Percentiles rank a stretch among this genome's conserved stretches.
These are phyloP conservation scores for Glaucidium brasilianum DNA, from an alignment of 2,113 vertebrate species.

Conservation along the genomic window DNA sequence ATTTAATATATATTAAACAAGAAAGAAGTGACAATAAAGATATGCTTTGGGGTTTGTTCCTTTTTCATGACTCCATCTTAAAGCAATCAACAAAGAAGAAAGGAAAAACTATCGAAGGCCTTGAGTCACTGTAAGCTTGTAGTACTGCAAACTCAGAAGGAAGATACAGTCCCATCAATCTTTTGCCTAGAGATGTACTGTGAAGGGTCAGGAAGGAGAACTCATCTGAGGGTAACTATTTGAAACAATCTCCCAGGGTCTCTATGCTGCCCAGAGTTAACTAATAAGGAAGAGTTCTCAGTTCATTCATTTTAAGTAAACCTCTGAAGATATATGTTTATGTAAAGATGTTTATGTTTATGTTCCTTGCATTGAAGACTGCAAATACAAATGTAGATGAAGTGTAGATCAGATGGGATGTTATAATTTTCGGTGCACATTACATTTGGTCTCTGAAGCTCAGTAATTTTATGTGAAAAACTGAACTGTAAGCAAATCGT, in stretches of 20 bases:
- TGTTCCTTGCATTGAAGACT: neutral
- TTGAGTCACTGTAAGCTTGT: neutral
- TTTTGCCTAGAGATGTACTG: neutral
- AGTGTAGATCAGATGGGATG: neutral
- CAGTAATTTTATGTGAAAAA: neutral
- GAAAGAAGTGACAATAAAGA: neutral
- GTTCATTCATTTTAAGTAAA: neutral
- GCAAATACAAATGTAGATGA: neutral
- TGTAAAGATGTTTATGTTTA: no score
- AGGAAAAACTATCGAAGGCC: neutral
- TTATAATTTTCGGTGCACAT: neutral
- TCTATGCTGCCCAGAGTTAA: neutral
- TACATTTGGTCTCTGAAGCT: neutral
- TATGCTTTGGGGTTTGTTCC: neutral
- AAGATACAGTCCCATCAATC: neutral
- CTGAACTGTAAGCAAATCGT: neutral
- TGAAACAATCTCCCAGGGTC: neutral
- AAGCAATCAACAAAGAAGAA: neutral
- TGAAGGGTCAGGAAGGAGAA: neutral
- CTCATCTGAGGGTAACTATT: neutral
- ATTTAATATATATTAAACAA: neutral
- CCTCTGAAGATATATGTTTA: neutral
- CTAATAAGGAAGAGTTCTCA: neutral
- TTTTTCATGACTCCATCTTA: neutral
- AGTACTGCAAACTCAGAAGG: neutral